phyloP scores from a whole-genome alignment of 2,113 vertebrate species.

The Trematomus loennbergii region DNA sequence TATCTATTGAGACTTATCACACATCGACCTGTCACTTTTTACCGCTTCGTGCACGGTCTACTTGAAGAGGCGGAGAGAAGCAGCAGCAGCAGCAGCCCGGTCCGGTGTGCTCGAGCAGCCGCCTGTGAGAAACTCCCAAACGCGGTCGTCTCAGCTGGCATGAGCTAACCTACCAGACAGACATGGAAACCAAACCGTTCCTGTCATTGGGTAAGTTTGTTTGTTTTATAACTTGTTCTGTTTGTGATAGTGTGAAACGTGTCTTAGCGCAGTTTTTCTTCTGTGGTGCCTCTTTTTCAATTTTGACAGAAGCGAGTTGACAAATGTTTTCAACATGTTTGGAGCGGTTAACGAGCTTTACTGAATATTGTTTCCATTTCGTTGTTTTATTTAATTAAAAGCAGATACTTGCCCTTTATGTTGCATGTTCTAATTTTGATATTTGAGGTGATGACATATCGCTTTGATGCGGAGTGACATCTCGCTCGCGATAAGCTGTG shows the following conservation, averaged over 20 bases:
- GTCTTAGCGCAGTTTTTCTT: neutral
- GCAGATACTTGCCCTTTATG: neutral
- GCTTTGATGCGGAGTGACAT: constrained; percentile 52
- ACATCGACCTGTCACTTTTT: constrained; percentile 74
- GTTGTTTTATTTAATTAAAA: neutral
- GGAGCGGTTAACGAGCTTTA: neutral
- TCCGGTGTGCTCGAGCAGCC: constrained; percentile 53
- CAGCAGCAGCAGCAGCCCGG: constrained; percentile 25
- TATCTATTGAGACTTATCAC: constrained; percentile 72
- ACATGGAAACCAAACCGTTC: constrained; percentile 89
- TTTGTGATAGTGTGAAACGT: constrained; percentile 18
- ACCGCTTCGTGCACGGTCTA: constrained; percentile 56
- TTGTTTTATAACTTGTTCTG: constrained; percentile 24
- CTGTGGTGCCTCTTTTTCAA: neutral
- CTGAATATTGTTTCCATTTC: neutral
- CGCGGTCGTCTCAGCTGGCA: constrained; percentile 83
- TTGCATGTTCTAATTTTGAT: neutral
- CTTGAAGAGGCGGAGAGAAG: constrained; percentile 31
- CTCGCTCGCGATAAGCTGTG: constrained; percentile 28
- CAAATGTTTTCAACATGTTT: constrained; percentile 36
- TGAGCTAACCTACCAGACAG: constrained; percentile 83
- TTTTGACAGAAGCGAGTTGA: constrained; percentile 67
- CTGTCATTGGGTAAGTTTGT: constrained; percentile 87
- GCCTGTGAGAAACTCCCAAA: constrained; percentile 67
- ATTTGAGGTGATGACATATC: constrained; percentile 56